Evolutionary conservation across 2,888 invertebrate genomes (phyloP), one percentile per base, ranked within the genome.

Genomic region (Ferrisia virgata): DNA sequence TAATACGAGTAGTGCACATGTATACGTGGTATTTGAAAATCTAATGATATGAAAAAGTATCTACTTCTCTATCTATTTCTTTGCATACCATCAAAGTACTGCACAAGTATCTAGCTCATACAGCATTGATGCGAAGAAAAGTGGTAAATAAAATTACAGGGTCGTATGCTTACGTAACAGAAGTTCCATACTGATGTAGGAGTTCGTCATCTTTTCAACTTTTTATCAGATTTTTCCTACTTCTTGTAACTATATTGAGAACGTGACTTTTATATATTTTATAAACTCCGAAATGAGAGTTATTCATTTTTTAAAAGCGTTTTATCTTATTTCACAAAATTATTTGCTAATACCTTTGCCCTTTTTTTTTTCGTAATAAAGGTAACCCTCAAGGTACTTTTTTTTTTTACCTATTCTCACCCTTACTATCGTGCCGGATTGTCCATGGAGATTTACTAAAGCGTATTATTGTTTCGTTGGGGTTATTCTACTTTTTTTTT

Each of bases 181-280:
- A n/a, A n/a, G n/a, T n/a, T n/a, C n/a, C n/a, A n/a, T 47, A 47
- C 47, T n/a, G 11, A 47, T 47, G 18, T n/a, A 47, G 47, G 18
- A 18, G 25, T 64, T 64, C 58, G 28, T 64, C 58, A 28, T 28
- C 58, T 64, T 64, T 64, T 64, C n/a, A 64, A 25, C 25, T 28
- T 64, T 28, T 25, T 64, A 64, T 64, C 25, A 25, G 58, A 28
- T 64, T 64, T 64, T 25, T 64, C 28, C 58, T 25, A 25, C 28
- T 64, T 64, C 28, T 25, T 64, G 25, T 3, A 64, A 13, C 13
- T 47, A 47, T 47, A 47, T 18, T 47, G 33, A 13, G 72, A 72
- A 72, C 72, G 72, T 72, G 72, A 72, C 72, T 31, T 72, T 72
- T 72, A 72, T 72, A 72, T 64, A 64, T 64, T 64, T 64, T 64